phyloP scores from a whole-genome alignment of 2,113 vertebrate genomes.

The Triplophysa dalaica region DNA sequence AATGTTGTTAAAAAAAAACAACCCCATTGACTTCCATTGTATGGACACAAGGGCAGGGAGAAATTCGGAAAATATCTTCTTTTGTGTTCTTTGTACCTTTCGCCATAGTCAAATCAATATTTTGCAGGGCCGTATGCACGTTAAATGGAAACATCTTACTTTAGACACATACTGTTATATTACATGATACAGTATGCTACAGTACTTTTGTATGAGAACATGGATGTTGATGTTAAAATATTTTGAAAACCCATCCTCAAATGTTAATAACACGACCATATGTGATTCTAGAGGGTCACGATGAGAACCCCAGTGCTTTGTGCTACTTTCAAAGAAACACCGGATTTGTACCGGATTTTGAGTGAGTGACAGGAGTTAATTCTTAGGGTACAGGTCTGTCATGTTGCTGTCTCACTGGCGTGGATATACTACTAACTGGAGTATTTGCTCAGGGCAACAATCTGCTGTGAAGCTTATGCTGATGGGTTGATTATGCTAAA shows the following conservation, averaged over 20 bases:
- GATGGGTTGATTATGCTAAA: slow-evolving; percentile 35
- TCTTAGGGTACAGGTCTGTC: slow-evolving; percentile 8
- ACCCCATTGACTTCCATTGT: too few relatives aligned
- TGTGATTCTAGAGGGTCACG: background rate
- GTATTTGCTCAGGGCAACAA: slow-evolving; percentile 5
- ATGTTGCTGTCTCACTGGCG: slow-evolving; percentile 25
- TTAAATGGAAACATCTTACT: too few relatives aligned
- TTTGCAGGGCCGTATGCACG: too few relatives aligned
- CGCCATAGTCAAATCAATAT: too few relatives aligned
- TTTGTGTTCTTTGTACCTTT: too few relatives aligned
- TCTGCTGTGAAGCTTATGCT: slow-evolving; percentile 26
- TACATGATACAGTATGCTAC: too few relatives aligned
- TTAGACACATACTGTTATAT: too few relatives aligned
- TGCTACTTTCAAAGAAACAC: slow-evolving; percentile 9
- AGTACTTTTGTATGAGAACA: background rate
- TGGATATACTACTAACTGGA: slow-evolving; percentile 13
- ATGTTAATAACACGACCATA: background rate
- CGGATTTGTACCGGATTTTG: slow-evolving; percentile 19
- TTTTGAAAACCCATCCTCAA: background rate
- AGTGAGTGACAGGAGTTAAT: slow-evolving; percentile 31
- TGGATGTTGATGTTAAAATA: background rate
- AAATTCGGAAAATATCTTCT: too few relatives aligned
- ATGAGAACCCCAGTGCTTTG: background rate
- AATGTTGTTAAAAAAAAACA: too few relatives aligned
- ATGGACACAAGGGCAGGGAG: too few relatives aligned